Evolutionary conservation across 2,113 vertebrate genomes (phyloP), one percentile per base, ranked within the genome.

Genomic region (Erythrolamprus reginae): DNA sequence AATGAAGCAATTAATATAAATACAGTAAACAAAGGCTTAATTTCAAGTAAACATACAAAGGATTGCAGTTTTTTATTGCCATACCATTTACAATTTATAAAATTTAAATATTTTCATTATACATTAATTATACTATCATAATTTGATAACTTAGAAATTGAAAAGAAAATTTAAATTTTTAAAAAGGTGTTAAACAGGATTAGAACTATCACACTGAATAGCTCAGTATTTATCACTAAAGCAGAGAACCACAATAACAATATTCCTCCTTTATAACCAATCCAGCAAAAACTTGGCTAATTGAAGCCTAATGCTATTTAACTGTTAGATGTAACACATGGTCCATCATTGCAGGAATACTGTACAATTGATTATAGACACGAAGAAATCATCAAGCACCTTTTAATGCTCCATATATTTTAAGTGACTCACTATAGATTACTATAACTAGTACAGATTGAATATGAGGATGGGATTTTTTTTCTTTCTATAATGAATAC

Each of bases 341-440:
- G 89, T 96, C 94, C 84, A 86, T 84, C 90, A 92, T 89, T 93
- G 82, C 88, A 92, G 12, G 93, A 94, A 94, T 92, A n/a, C n/a
- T n/a, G n/a, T n/a, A 96, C 94, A 96, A 95, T 89, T 92, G 91
- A 87, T 93, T 94, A 94, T 89, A 94, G 92, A 94, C 95, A 97
- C 96, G 97, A 97, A 97, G 94, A 93, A 96, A 95, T 96, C 92
- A 95, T 94, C 94, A 95, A 48, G 93, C 86, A 93, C 90, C 58
- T 89, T 90, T 87, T 96, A 95, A 97, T 94, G 94, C 95, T 77
- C 95, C 9, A 53, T 1, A 17, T 87, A 94, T 56, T 52, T 5
- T 84, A 93, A 94, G 86, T 91, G 52, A 53, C 86, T 92, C 10
- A 77, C 91, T 92, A 92, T 58, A 91, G 45, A 33, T 33, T 88